Base-by-base conservation (phyloP, 2,888 invertebrate genomes). In the Siphlonurus alternatus region DNA sequence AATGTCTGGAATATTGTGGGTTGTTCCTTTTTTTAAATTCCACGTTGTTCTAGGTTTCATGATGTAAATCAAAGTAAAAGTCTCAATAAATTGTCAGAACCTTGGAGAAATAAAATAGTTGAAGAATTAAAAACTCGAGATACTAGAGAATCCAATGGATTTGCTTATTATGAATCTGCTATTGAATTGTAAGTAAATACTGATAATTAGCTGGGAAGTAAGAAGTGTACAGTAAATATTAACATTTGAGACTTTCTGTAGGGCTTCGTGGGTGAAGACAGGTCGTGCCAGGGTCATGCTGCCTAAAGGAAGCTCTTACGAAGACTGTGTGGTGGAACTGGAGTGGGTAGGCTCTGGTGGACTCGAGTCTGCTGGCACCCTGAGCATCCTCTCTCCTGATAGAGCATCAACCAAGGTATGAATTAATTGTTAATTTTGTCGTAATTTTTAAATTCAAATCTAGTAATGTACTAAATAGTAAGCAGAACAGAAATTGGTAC, bases 181-280 rank as follows among this genome's bases (percentile, higher is more conserved):
- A 81, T 92, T 63, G 91, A 92, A 76, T 86, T 87, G 71, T 76
- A 67, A 71, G 73, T 63, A 24, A 20, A 59, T 15, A 38, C 38
- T 38, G 38, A 10, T 53, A 38, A 61, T 59, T 51, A 38, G 15
- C 7, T 38, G 5, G 20, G 59, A 19, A 25, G 38, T 25, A 24
- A 24, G 20, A 60, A 20, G 22, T 5, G 3, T 69, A 62, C 22
- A 7, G 2, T 62, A n/a, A 15, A 10, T 23, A 23, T 19, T 25
- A 19, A 18, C 53, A 10, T 61, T 25, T 18, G 23, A 61, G 1
- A 63, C 38, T 61, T 19, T 25, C 59, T 66, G 62, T 63, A 76
- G 77, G 70, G 86, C 87, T 23, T 91, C 91, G 0, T 93, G 93
- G 91, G 83, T 89, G 0, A 88, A 92, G 71, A 86, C 86, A 66